Base-by-base conservation (phyloP, 37 sponge, comb jelly and placozoan species). In the Haliclona indistincta region DNA sequence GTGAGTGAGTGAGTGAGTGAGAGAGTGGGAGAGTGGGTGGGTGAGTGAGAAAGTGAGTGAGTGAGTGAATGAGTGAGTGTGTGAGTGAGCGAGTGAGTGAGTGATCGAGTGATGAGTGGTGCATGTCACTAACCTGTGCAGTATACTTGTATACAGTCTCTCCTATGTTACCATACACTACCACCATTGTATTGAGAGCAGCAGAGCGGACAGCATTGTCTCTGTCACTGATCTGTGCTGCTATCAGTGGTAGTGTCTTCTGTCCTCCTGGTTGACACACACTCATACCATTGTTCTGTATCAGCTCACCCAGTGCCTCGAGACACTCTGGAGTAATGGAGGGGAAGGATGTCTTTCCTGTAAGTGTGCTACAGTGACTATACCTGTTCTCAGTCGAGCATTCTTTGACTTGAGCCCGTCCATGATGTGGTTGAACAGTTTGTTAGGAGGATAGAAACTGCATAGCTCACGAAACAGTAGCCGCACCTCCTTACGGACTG, bases 321-420 rank as follows among this genome's bases (percentile, higher is more conserved):
- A 95, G 82, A 43, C 96, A 95, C 56, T 95, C 96, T 86, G 61
- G 33, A 49, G 35, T 33, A 42, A 15, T 54, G n/a, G n/a, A n/a
- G n/a, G n/a, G n/a, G n/a, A n/a, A n/a, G n/a, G n/a, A n/a, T n/a
- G n/a, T n/a, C n/a, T n/a, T n/a, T n/a, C n/a, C n/a, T n/a, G n/a
- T n/a, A n/a, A n/a, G n/a, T n/a, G n/a, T n/a, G n/a, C n/a, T n/a
- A n/a, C n/a, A n/a, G n/a, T n/a, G n/a, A n/a, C n/a, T n/a, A 33
- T 61, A 92, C 93, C 93, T 49, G 80, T 79, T 54, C 93, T 83
- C 63, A 84, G 93, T 45, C 93, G 42, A 15, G 93, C 76, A 74
- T 88, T 92, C 73, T 92, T 92, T 23, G 90, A 79, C 66, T 92
- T 92, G 40, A 88, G 81, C 37, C 96, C 96, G 54, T 95, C 96